A percentile compares a stretch with the other conserved stretches of the same genome.
phyloP scores from a whole-genome alignment of 2,797 vertebrate species.

The Arctocebus calabarensis region DNA sequence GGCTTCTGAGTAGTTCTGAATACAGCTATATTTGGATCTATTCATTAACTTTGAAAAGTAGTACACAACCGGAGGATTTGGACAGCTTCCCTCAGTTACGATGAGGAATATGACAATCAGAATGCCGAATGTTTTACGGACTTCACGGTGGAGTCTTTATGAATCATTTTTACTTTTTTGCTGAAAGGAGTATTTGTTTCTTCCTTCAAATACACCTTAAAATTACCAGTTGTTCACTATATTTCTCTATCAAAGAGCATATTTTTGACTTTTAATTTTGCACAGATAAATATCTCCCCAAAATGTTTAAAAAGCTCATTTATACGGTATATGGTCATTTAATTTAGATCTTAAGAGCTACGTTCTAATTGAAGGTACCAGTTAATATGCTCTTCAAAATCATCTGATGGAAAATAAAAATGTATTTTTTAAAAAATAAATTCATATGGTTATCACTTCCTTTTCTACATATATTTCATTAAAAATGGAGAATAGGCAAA shows the following conservation, averaged over 20 bases:
- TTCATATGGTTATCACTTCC: neutral
- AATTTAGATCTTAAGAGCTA: neutral
- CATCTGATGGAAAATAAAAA: slow-evolving; percentile 25
- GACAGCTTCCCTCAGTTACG: slow-evolving; percentile 9
- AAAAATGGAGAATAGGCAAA: neutral
- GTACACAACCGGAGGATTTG: neutral
- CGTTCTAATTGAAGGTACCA: neutral
- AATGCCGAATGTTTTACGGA: neutral
- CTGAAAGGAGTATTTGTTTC: neutral
- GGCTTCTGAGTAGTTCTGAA: slow-evolving; percentile 16
- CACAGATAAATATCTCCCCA: neutral
- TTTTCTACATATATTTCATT: neutral
- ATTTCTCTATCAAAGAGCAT: neutral
- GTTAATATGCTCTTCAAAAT: neutral
- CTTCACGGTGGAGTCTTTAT: neutral
- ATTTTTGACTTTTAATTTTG: neutral
- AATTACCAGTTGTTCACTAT: neutral
- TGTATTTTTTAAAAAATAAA: neutral
- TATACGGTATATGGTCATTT: neutral
- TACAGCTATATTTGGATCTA: slow-evolving; percentile 60
- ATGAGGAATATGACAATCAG: slow-evolving; percentile 1
- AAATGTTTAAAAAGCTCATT: neutral
- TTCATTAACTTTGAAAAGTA: slow-evolving; percentile 57
- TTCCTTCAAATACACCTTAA: slow-evolving; percentile 2
- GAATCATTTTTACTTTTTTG: neutral